A percentile compares a stretch with the other conserved stretches of the same genome.
Conservation (phyloP, 2,113 vertebrate species). For the Camelus bactrianus region DNA sequence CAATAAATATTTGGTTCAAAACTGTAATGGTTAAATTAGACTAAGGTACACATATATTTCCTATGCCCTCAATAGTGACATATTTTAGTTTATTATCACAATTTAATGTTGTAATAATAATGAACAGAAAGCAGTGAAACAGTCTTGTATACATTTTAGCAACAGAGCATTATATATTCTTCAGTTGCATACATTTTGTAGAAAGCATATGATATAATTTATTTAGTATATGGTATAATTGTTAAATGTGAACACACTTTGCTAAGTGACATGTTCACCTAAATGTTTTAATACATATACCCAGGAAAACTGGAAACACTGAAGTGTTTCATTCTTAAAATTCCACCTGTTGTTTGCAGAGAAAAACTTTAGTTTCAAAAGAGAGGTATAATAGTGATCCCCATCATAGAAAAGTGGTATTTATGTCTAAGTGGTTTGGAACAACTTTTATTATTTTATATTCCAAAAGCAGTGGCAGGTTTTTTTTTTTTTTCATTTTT, state of each 20-base stretch:
- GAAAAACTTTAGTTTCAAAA: not conserved
- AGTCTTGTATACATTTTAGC: constrained; percentile 50
- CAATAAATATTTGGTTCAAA: constrained; percentile 43
- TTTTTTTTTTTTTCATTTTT: constrained; percentile 1
- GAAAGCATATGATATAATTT: constrained; percentile 25
- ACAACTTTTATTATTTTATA: constrained; percentile 16
- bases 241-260: constrained; percentile 39
- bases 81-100: constrained; percentile 49
- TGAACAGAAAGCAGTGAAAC: not conserved
- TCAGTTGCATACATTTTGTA: constrained; percentile 21
- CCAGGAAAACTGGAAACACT: constrained; percentile 25
- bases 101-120: constrained; percentile 19
- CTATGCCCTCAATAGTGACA: not conserved
- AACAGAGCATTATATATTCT: not conserved
- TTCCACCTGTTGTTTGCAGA: constrained; percentile 21
- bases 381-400: not conserved
- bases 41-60: not conserved
- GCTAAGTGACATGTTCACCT: constrained; percentile 32
- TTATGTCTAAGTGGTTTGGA: constrained; percentile 40
- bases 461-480: not conserved
- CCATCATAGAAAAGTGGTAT: not conserved
- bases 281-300: constrained; percentile 29
- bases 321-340: constrained; percentile 55
- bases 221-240: constrained; percentile 34
- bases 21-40: not conserved